Evolutionary conservation across 2,797 vertebrate genomes (phyloP), one percentile per base, ranked within the genome.

Genomic region (Gymnothorax javanicus): DNA sequence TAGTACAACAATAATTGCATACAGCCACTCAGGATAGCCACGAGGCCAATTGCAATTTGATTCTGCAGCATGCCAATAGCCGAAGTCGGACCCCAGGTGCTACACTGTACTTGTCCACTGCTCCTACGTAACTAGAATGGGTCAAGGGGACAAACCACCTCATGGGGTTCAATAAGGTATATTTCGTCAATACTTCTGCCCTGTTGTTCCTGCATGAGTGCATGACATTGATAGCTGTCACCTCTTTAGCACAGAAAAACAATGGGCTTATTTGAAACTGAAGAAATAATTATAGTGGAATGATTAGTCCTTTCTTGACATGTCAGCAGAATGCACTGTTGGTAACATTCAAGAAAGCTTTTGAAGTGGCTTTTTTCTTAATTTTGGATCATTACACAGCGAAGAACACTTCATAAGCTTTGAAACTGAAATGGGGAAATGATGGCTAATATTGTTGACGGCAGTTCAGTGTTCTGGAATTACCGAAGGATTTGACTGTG

Each of bases 351-450:
- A 91, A 88, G 92, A 92, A 90, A 85, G 90, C 87, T 93, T 95
- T 95, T 96, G 94, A 95, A 95, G 96, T 94, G 95, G 93, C 94
- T 93, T 93, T 94, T 93, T 94, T 94, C 93, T 94, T 33, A 96
- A 94, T 95, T 96, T 94, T 93, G 94, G 93, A 94, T 95, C 94
- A 95, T 95, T 96, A 94, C 95, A 94, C 95, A 94, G 94, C 94
- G 93, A 95, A 94, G 93, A 92, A 91, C 90, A 91, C 92, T 95
- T 95, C 92, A 93, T 91, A 91, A 92, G 93, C 91, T 91, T 92
- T 91, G 89, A 91, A 94, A 93, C 94, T 94, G 94, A 95, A 95
- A 91, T 91, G 91, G 92, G 93, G 93, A 94, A 95, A 93, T 92
- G 91, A 93, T 91, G 93, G 91, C 89, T 94, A 94, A 94, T 95